Evolutionary conservation across 2,888 invertebrate genomes (phyloP), one percentile per base, ranked within the genome.

Genomic region (Cephus spinipes): DNA sequence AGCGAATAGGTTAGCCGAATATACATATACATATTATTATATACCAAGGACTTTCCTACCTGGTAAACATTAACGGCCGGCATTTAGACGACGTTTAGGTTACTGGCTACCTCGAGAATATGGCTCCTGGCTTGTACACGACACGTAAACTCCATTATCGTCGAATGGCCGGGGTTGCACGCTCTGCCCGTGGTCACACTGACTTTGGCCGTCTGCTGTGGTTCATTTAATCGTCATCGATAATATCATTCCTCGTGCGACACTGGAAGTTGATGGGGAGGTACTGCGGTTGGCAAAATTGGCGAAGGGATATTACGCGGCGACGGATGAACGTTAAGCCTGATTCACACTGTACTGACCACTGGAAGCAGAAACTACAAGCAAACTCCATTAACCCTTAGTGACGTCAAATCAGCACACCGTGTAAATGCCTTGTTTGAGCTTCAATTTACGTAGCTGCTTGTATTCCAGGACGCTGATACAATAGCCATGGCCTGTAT

Each of bases 71-170:
- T 76, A 76, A 78, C 75, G 78, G 78, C 71, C 34, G 68, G 35
- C 78, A 76, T 78, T 78, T 78, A 76, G 76, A 75, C 73, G 74
- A 31, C 71, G 12, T 12, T 71, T 71, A 6, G 31, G 71, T 71
- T 71, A 71, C 12, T 71, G 31, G 12, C 71, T 32, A 9, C 71
- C 71, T 71, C 71, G 12, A 32, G 71, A 31, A 6, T 73, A 15
- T 73, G 69, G 68, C 76, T 76, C 68, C 36, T 73, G 69, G 74
- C 35, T 73, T 68, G 68, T 73, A 74, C 69, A 33, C 73, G 76
- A 79, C 79, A 79, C 74, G 79, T 69, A 73, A 79, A 79, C 79
- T 79, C 79, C 79, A 79, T 79, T 79, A 79, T 73, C 76, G 3
- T 73, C 73, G 23, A 74, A 79, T 55, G 68, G 74, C 68, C 36